Percentiles rank a stretch among this genome's conserved stretches.
phyloP scores from a whole-genome alignment of 2,888 invertebrate species.

The Alloscopus bannaensis region DNA sequence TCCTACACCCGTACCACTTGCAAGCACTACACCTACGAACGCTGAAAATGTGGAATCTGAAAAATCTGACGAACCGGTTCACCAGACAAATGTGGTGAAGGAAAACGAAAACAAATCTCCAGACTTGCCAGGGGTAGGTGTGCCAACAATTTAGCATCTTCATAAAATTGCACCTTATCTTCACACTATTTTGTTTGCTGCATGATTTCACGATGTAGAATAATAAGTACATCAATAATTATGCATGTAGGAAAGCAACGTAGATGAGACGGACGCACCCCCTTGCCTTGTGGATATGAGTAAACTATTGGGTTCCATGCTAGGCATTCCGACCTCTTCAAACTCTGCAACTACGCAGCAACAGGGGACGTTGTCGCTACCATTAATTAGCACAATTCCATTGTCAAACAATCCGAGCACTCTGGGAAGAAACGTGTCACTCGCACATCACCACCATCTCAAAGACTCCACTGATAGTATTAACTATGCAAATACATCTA shows the following conservation, averaged over 20 bases:
- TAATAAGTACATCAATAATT: too few relatives aligned
- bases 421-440: not conserved
- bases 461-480: not conserved
- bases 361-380: not conserved
- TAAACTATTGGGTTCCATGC: conserved; percentile 47
- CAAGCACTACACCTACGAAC: too few relatives aligned
- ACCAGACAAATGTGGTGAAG: too few relatives aligned
- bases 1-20: too few relatives aligned
- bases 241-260: too few relatives aligned
- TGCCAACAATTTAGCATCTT: too few relatives aligned
- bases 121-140: too few relatives aligned
- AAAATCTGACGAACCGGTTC: not conserved
- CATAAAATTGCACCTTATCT: too few relatives aligned
- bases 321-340: conserved; percentile 45
- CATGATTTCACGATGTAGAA: too few relatives aligned
- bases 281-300: conserved; percentile 48
- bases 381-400: not conserved
- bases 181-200: too few relatives aligned
- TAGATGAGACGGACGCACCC: not conserved
- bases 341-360: not conserved
- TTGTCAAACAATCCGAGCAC: not conserved
- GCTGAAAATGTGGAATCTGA: too few relatives aligned
- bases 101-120: too few relatives aligned
- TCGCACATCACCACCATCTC: not conserved
- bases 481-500: not conserved